Percentiles rank a stretch among this genome's conserved stretches.
These are phyloP conservation scores for Martes martes DNA, from an alignment of 2,113 vertebrate genomes.

Conservation along the genomic window DNA sequence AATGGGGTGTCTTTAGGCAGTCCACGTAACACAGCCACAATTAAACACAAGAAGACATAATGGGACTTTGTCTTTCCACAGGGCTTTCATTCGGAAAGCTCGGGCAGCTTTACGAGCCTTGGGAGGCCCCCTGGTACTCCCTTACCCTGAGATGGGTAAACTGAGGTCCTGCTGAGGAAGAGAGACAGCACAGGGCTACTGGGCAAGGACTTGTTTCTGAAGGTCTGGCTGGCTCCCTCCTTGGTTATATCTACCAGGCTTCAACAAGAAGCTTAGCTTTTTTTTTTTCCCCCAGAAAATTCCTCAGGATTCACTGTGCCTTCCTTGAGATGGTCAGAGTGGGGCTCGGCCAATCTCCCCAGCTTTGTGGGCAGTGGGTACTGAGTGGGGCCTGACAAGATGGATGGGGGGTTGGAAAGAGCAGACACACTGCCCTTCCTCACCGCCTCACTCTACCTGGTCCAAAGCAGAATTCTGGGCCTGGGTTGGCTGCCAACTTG, in stretches of 20 bases:
- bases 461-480: background rate
- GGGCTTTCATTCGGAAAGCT: background rate
- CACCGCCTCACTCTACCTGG: background rate
- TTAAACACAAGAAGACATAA: conserved; percentile 19
- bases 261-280: background rate
- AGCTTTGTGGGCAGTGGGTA: too few species aligned
- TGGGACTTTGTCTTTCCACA: conserved; percentile 34
- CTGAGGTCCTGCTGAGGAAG: background rate
- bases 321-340: background rate
- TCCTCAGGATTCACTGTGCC: too few species aligned
- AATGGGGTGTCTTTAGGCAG: conserved; percentile 32
- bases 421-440: background rate
- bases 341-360: background rate
- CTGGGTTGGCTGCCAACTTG: background rate
- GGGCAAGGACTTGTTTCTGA: background rate
- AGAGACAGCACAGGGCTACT: background rate
- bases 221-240: background rate
- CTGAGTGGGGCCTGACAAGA: background rate
- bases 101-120: background rate
- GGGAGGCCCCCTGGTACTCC: background rate
- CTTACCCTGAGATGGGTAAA: background rate
- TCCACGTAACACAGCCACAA: background rate
- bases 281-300: background rate
- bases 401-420: background rate
- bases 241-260: background rate